phyloP scores from a whole-genome alignment of 2,888 invertebrate genomes.

The Agrotis clavis region DNA sequence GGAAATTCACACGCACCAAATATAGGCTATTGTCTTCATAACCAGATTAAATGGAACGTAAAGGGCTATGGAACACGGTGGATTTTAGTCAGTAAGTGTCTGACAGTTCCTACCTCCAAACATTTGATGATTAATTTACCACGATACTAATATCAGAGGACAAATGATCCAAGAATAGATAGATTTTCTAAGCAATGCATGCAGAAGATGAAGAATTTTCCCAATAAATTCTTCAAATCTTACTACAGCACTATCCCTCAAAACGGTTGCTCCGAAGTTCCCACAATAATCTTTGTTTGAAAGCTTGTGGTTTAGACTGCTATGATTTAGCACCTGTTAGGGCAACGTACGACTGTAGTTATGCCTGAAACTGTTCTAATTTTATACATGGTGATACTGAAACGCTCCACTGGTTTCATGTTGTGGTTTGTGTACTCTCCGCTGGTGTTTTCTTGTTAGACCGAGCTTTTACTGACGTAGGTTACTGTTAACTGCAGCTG shows the following conservation, averaged over 20 bases:
- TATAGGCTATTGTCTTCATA: no score
- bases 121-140: no score
- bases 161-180: no score
- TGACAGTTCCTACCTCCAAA: no score
- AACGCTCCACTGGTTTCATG: slow-evolving; percentile 1
- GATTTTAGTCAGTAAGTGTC: no score
- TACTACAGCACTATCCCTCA: background rate
- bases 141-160: no score
- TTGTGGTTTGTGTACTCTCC: background rate
- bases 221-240: background rate
- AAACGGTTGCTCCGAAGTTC: slow-evolving; percentile 1
- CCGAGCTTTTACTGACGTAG: background rate
- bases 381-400: slow-evolving; percentile 26
- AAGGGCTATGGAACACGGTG: no score
- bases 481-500: no score
- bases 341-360: slow-evolving; percentile 38
- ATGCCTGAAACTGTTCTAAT: slow-evolving; percentile 30
- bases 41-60: no score
- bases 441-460: slow-evolving; percentile 1
- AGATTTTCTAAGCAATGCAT: background rate
- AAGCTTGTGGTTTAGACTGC: slow-evolving; percentile 16
- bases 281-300: slow-evolving; percentile 41
- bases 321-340: slow-evolving; percentile 42
- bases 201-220: background rate
- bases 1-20: no score